Percentiles rank a stretch among this genome's conserved stretches.
These are phyloP conservation scores for Trichopria drosophilae DNA, from an alignment of 2,888 invertebrate species.

Conservation along the genomic window DNA sequence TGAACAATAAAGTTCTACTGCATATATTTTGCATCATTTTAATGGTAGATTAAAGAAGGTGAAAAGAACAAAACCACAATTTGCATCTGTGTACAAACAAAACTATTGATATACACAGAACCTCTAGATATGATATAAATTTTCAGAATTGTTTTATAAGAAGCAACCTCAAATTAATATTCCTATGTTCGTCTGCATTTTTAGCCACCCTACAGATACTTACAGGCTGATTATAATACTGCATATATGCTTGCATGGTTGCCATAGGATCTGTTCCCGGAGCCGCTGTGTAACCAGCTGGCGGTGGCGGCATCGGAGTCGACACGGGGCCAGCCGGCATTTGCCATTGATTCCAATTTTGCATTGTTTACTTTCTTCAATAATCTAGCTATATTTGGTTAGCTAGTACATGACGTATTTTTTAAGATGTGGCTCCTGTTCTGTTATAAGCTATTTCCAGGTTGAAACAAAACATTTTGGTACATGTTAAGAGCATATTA, in stretches of 20 bases:
- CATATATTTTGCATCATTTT: too few relatives aligned
- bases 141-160: too few relatives aligned
- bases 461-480: slow-evolving; percentile 26
- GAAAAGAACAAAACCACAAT: too few relatives aligned
- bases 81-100: too few relatives aligned
- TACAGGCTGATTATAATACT: slow-evolving; percentile 58
- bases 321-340: slow-evolving; percentile 50
- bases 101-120: too few relatives aligned
- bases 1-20: too few relatives aligned
- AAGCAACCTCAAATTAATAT: too few relatives aligned
- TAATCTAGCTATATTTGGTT: slow-evolving; percentile 36
- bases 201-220: slow-evolving; percentile 46
- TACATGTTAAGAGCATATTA: slow-evolving; percentile 18
- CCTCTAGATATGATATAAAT: too few relatives aligned
- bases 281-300: slow-evolving; percentile 51
- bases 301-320: slow-evolving; percentile 54
- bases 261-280: slow-evolving; percentile 54
- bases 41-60: too few relatives aligned
- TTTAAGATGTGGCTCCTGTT: slow-evolving; percentile 51
- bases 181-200: background rate
- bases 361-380: slow-evolving; percentile 45
- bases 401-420: slow-evolving; percentile 49
- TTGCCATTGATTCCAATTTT: slow-evolving; percentile 58
- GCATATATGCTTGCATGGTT: slow-evolving; percentile 56
- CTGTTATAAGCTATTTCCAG: slow-evolving; percentile 34